Evolutionary conservation across 1,140 invertebrate genomes (phyloP).

Genomic region (Vanessa tameamea): DNA sequence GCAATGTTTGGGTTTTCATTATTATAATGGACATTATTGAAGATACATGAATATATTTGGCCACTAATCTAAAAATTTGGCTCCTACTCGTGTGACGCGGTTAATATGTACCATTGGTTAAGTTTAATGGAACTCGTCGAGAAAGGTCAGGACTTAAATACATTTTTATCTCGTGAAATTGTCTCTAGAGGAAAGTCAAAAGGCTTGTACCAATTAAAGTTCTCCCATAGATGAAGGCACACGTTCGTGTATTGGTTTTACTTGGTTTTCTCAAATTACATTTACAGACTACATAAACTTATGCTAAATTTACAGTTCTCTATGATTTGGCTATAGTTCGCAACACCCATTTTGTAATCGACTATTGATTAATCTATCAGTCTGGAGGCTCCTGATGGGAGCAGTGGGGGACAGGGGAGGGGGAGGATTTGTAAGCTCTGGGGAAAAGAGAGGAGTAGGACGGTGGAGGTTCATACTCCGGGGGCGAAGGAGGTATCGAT

Average conservation of each 20-base stretch:
- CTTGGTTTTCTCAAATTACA: conserved; percentile 7
- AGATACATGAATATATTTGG: no score
- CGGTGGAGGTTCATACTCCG: conserved; percentile 71
- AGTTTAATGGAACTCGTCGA: no score
- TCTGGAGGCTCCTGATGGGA: conserved; percentile 64
- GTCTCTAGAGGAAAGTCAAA: no score
- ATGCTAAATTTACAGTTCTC: conserved; percentile 7
- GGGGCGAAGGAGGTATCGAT: conserved; percentile 53
- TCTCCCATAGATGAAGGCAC: background rate
- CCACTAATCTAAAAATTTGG: no score
- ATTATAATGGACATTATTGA: no score
- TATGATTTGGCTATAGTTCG: conserved; percentile 32
- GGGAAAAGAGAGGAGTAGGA: conserved; percentile 74
- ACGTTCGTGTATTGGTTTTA: background rate
- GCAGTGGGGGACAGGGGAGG: conserved; percentile 69
- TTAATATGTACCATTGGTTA: no score
- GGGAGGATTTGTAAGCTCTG: conserved; percentile 69
- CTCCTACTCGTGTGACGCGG: no score
- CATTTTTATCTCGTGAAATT: no score
- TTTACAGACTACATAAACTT: conserved; percentile 6
- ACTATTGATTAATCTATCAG: conserved; percentile 25
- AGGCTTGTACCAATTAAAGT: no score
- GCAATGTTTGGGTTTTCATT: no score
- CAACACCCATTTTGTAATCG: conserved; percentile 20
- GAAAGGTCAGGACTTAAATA: no score